Conservation (phyloP, 2,797 vertebrate genomes). For the Nyctalus aviator region DNA sequence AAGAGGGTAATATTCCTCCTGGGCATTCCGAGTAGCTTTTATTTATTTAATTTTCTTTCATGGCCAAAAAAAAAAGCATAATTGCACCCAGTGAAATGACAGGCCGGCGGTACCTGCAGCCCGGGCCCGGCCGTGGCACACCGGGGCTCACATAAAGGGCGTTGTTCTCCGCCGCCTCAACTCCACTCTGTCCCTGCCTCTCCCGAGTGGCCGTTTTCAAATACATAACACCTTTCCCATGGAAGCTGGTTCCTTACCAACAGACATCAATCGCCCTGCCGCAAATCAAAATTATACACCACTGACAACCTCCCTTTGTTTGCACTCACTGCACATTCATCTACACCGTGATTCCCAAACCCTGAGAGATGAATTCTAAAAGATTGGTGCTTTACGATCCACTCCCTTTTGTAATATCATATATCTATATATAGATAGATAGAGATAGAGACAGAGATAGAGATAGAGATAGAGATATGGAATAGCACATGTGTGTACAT, state of each 20-base stretch:
- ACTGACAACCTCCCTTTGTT: constrained; percentile 70
- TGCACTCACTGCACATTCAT: constrained; percentile 46
- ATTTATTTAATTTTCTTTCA: constrained; percentile 42
- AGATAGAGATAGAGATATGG: neutral
- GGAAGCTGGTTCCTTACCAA: constrained; percentile 47
- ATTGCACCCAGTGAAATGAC: constrained; percentile 49
- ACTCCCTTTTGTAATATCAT: neutral
- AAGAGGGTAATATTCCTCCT: constrained; percentile 43
- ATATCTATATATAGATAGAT: too few species aligned
- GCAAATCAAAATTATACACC: neutral
- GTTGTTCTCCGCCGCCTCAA: constrained; percentile 87
- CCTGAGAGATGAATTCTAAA: neutral
- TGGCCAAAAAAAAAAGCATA: constrained; percentile 34
- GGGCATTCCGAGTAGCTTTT: constrained; percentile 59
- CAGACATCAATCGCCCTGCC: neutral
- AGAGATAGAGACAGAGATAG: too few species aligned
- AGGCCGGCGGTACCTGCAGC: constrained; percentile 80
- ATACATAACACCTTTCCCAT: neutral
- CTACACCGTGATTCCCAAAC: neutral
- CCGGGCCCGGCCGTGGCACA: too few species aligned
- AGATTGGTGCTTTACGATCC: neutral
- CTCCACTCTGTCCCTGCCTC: constrained; percentile 59
- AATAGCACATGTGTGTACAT: neutral
- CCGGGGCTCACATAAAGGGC: constrained; percentile 77
- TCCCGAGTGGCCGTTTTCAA: constrained; percentile 18